A percentile compares a stretch with the other conserved stretches of the same genome.
Conservation (phyloP, 2,888 invertebrate species). For the Eristalinus aeneus region DNA sequence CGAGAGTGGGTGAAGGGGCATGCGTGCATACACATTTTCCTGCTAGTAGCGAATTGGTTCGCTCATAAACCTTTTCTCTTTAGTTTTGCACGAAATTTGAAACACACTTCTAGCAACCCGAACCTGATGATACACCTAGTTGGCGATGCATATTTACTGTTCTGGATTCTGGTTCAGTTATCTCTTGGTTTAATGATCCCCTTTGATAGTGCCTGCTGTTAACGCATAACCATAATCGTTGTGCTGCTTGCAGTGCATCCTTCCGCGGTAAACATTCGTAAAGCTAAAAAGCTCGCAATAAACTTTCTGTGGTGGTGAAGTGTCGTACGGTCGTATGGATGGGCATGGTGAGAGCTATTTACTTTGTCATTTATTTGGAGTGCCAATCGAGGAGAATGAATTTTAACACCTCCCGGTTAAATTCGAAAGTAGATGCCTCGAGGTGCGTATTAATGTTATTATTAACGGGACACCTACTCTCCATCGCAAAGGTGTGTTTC, state of each 20-base stretch:
- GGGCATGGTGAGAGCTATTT: too few relatives aligned
- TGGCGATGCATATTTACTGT: background rate
- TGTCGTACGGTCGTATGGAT: too few relatives aligned
- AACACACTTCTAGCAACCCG: background rate
- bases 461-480: too few relatives aligned
- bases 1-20: background rate
- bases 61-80: background rate
- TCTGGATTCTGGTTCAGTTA: background rate
- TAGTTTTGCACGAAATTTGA: background rate
- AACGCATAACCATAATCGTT: background rate
- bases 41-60: background rate
- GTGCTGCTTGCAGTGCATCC: background rate
- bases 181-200: background rate
- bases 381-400: too few relatives aligned
- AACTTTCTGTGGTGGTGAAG: too few relatives aligned
- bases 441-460: too few relatives aligned
- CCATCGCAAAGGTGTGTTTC: too few relatives aligned
- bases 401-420: too few relatives aligned
- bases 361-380: too few relatives aligned
- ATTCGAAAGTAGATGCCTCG: too few relatives aligned
- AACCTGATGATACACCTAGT: background rate
- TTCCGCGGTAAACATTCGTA: background rate
- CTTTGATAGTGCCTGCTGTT: background rate
- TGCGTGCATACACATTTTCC: background rate
- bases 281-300: too few relatives aligned